Percentiles rank a stretch among this genome's conserved stretches.
These are phyloP conservation scores for Pionites leucogaster DNA, from an alignment of 2,113 vertebrate species.

Conservation along the genomic window DNA sequence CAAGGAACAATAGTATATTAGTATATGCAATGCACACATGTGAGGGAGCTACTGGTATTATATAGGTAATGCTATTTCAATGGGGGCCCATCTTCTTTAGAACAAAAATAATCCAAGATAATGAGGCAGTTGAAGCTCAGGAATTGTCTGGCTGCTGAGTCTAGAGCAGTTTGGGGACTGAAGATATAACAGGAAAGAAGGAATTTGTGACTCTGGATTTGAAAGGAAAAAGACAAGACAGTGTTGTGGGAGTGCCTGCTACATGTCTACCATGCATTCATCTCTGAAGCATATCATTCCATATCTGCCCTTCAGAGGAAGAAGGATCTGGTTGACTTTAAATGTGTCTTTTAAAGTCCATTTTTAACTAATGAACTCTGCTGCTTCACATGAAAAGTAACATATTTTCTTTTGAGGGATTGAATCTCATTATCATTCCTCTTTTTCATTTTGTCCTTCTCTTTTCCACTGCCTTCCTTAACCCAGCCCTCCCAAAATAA, in stretches of 20 bases:
- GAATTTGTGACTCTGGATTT: background rate
- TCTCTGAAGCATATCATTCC: background rate
- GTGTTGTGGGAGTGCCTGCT: background rate
- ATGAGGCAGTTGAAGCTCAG: background rate
- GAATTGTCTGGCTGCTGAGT: background rate
- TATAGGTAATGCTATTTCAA: background rate
- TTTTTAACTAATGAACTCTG: background rate
- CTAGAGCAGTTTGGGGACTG: background rate
- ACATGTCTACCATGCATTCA: background rate
- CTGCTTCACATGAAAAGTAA: background rate
- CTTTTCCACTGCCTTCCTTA: background rate
- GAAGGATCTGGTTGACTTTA: background rate
- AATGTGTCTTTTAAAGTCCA: background rate
- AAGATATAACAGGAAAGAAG: background rate
- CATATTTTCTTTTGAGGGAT: slow-evolving; percentile 1
- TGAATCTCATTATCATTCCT: background rate
- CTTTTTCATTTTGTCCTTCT: background rate
- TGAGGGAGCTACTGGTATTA: background rate
- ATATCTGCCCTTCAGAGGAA: background rate
- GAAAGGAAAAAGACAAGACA: background rate
- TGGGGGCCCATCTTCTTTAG: background rate
- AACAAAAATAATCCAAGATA: background rate
- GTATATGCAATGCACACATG: background rate
- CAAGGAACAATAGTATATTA: background rate
- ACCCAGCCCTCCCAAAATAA: background rate